These are phyloP conservation scores for Sarotherodon lohbergeri DNA, from an alignment of 2,113 vertebrate species.

Conservation along the genomic window DNA sequence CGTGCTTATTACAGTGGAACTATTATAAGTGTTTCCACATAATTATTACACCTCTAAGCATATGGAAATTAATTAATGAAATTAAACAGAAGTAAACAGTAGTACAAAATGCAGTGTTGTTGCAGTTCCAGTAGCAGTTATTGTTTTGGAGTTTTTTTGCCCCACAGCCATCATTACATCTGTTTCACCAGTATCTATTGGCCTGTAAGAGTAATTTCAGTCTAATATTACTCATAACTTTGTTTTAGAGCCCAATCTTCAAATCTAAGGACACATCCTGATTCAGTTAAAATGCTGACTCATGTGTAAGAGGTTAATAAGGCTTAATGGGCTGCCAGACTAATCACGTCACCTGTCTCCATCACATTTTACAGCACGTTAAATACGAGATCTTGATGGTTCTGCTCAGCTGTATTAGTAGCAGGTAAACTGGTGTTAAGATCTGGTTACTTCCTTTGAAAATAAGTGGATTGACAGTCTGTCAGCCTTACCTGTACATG, in stretches of 20 bases:
- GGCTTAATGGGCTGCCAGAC: too few relatives aligned
- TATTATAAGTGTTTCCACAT: background rate
- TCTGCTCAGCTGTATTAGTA: background rate
- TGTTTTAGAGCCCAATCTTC: background rate
- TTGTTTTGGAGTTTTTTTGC: too few relatives aligned
- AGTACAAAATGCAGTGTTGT: too few relatives aligned
- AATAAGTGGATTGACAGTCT: background rate
- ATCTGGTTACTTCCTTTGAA: background rate
- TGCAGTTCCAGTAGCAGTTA: too few relatives aligned
- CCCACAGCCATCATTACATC: too few relatives aligned
- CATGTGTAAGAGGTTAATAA: too few relatives aligned
- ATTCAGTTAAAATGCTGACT: background rate
- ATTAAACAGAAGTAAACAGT: too few relatives aligned
- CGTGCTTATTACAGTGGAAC: background rate
- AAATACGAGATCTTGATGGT: background rate
- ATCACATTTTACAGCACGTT: background rate
- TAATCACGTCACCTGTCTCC: background rate
- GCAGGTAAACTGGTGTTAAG: background rate
- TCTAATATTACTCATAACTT: background rate
- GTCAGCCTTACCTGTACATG: constrained; percentile 29
- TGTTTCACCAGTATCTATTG: background rate
- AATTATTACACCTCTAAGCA: too few relatives aligned
- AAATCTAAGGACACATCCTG: background rate
- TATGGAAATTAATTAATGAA: too few relatives aligned
- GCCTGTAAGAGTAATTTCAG: background rate